These are phyloP conservation scores for Pygmarrhopalites habei DNA, from an alignment of 1,140 invertebrate species.

Conservation along the genomic window DNA sequence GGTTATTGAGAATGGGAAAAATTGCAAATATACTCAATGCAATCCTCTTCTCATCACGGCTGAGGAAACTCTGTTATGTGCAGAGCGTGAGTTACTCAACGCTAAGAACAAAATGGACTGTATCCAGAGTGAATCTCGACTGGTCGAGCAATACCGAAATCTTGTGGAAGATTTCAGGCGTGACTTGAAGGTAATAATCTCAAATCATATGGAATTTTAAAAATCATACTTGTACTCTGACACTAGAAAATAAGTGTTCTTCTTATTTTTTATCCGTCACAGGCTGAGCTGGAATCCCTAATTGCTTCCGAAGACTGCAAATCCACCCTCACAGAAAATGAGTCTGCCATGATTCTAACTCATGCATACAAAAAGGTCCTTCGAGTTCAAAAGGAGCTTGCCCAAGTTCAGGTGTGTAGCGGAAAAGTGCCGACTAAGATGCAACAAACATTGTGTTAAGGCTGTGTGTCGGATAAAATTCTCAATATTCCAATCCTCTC, in stretches of 20 bases:
- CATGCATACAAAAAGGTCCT: constrained; percentile 39
- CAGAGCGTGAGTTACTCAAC: constrained; percentile 33
- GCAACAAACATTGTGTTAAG: constrained; percentile 19
- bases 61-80: constrained; percentile 35
- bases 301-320: constrained; percentile 24
- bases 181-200: constrained; percentile 31
- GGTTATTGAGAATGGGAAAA: constrained; percentile 35
- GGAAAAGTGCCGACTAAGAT: constrained; percentile 21
- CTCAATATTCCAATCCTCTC: too few relatives aligned
- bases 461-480: too few relatives aligned
- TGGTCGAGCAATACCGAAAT: constrained; percentile 36
- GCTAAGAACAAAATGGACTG: constrained; percentile 37
- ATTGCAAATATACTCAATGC: constrained; percentile 37
- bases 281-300: constrained; percentile 37
- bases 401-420: constrained; percentile 30
- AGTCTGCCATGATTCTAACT: constrained; percentile 34
- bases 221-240: background rate
- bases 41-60: constrained; percentile 37
- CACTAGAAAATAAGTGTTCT: background rate
- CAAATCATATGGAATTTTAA: background rate
- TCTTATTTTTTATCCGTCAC: background rate
- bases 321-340: constrained; percentile 31
- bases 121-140: constrained; percentile 33
- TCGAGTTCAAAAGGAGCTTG: constrained; percentile 35
- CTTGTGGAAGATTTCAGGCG: constrained; percentile 37